A percentile compares a stretch with the other conserved stretches of the same genome.
Conservation (phyloP, 2,797 vertebrate species). For the Neoniphon sammara region DNA sequence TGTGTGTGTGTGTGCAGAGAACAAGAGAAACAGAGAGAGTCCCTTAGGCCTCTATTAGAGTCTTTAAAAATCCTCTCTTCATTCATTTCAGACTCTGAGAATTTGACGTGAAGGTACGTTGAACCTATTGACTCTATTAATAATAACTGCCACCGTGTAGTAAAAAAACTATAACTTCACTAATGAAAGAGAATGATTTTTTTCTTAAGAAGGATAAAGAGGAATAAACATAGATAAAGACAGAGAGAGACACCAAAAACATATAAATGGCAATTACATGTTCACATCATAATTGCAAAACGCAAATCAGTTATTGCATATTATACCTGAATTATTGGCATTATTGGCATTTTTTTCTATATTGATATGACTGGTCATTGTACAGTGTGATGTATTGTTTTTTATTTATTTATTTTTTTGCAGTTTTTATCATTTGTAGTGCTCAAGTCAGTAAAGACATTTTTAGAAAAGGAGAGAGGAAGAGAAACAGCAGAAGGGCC, state of each 20-base stretch:
- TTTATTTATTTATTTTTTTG: background rate
- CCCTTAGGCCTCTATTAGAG: slow-evolving; percentile 40
- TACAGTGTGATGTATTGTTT: background rate
- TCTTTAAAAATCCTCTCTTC: slow-evolving; percentile 61
- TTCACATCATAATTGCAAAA: background rate
- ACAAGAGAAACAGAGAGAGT: slow-evolving; percentile 16
- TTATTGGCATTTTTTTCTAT: background rate
- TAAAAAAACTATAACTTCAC: slow-evolving; percentile 48
- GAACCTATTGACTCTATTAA: slow-evolving; percentile 51
- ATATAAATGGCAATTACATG: too few relatives aligned
- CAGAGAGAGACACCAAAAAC: too few relatives aligned
- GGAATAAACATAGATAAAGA: background rate
- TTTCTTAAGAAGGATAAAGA: background rate
- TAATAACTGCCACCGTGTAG: slow-evolving; percentile 31
- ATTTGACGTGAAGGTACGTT: slow-evolving; percentile 49
- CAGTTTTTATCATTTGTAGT: background rate
- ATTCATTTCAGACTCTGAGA: slow-evolving; percentile 32
- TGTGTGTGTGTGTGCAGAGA: background rate
- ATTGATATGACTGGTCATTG: background rate
- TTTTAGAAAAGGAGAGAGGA: background rate
- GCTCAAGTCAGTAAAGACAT: background rate
- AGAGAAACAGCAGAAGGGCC: slow-evolving; percentile 9
- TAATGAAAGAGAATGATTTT: slow-evolving; percentile 1
- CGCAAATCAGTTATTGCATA: background rate
- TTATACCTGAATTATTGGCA: background rate